Conservation (phyloP, 2,113 vertebrate genomes). For the Paramisgurnus dabryanus region DNA sequence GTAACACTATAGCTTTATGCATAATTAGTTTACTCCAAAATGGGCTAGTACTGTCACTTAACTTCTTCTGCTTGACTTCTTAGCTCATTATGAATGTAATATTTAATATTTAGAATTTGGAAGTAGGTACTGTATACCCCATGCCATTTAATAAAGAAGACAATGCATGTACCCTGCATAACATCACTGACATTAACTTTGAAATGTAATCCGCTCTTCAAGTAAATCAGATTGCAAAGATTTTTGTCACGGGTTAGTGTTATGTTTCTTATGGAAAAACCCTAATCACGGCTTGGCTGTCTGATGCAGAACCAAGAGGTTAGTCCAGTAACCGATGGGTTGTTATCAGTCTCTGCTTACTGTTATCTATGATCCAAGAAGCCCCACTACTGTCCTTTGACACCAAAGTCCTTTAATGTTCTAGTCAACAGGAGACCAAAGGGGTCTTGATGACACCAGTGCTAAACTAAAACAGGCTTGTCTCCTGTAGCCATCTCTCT, state of each 20-base stretch:
- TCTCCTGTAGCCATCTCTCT: slow-evolving; percentile 36
- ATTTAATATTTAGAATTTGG: no score
- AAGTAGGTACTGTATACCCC: no score
- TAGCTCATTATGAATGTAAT: no score
- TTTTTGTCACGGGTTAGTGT: neutral
- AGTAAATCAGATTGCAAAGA: neutral
- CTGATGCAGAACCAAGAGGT: slow-evolving; percentile 60
- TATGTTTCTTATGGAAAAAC: slow-evolving; percentile 26
- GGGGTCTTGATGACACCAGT: slow-evolving; percentile 28
- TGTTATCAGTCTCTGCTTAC: slow-evolving; percentile 36
- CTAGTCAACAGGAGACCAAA: slow-evolving; percentile 34
- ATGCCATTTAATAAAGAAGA: no score
- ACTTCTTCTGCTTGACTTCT: no score
- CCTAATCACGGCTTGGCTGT: slow-evolving; percentile 62
- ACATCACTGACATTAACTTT: no score
- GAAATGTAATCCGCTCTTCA: no score
- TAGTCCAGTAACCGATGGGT: slow-evolving; percentile 54
- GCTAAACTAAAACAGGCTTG: slow-evolving; percentile 15
- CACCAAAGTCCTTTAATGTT: slow-evolving; percentile 53
- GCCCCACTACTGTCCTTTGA: slow-evolving; percentile 45
- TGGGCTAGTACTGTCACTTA: no score
- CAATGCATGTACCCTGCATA: no score
- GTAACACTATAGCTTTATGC: no score
- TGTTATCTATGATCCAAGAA: slow-evolving; percentile 49
- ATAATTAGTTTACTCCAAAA: no score